Evolutionary conservation across 92 coral and sea anemone species (phyloP).

Genomic region (Phenganax stokvisi): DNA sequence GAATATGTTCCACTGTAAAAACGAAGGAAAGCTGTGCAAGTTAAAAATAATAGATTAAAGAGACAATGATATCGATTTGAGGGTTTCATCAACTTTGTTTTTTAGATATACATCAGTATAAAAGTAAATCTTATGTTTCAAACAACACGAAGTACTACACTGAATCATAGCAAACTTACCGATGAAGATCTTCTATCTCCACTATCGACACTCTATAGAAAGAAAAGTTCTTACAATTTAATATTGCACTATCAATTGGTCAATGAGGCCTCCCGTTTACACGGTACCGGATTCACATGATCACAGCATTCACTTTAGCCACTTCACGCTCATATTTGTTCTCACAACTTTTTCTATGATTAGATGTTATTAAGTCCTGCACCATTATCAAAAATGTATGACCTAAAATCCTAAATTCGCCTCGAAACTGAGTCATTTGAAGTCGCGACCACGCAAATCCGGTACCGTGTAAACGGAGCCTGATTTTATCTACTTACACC

Average conservation of each 20-base stretch:
- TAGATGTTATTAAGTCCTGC: too few relatives aligned
- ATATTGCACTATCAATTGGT: background rate
- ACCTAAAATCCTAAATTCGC: too few relatives aligned
- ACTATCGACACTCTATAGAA: slow-evolving; percentile 18
- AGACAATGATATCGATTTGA: slow-evolving; percentile 6
- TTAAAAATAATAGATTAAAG: background rate
- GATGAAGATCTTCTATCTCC: slow-evolving; percentile 8
- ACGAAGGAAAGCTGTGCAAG: background rate
- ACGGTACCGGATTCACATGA: too few relatives aligned
- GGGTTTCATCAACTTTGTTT: slow-evolving; percentile 8
- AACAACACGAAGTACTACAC: background rate
- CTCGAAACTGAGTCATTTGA: too few relatives aligned
- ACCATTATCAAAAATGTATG: too few relatives aligned
- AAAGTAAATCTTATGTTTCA: too few relatives aligned
- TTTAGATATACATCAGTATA: background rate
- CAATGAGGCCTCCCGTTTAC: background rate
- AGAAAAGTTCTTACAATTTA: background rate
- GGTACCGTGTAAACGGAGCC: too few relatives aligned
- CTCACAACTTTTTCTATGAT: too few relatives aligned
- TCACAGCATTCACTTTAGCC: too few relatives aligned
- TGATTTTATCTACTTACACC: background rate
- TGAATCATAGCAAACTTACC: background rate
- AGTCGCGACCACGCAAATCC: too few relatives aligned
- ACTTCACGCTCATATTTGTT: too few relatives aligned
- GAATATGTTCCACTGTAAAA: background rate